phyloP scores from a whole-genome alignment of 1,140 invertebrate genomes.

The Whitmania pigra region DNA sequence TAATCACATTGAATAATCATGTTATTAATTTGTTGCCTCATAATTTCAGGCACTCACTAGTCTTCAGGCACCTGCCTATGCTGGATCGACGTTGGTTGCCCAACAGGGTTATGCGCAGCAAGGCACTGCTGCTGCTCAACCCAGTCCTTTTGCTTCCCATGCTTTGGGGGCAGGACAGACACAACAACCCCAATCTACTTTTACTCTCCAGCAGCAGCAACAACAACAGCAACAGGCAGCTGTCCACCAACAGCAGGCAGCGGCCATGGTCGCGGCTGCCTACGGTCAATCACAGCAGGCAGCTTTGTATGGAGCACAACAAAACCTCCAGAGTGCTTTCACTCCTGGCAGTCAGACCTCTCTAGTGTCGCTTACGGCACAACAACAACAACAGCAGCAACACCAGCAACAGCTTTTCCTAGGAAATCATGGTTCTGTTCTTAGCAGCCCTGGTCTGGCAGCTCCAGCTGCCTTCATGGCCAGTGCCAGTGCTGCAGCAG shows the following conservation, averaged over 20 bases:
- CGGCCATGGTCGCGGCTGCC: neutral
- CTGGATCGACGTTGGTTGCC: neutral
- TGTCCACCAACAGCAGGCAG: neutral
- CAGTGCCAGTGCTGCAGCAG: too few relatives aligned
- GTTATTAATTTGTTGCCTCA: neutral
- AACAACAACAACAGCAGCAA: neutral
- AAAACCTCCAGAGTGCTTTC: neutral
- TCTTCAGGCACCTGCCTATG: conserved; percentile 8
- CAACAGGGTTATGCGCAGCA: conserved; percentile 9
- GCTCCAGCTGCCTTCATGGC: too few relatives aligned
- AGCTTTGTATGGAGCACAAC: neutral
- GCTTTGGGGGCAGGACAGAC: neutral
- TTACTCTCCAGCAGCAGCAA: conserved; percentile 5
- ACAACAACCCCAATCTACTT: neutral
- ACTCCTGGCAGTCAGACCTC: neutral
- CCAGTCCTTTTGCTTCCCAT: neutral
- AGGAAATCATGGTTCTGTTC: neutral
- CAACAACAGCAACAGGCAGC: neutral
- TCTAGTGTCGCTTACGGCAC: neutral
- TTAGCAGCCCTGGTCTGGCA: too few relatives aligned
- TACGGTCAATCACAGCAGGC: conserved; percentile 4
- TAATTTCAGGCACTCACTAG: neutral
- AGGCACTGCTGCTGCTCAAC: neutral
- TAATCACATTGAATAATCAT: too few relatives aligned
- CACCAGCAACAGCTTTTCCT: neutral